These are phyloP conservation scores for Phalacrocorax pelagicus DNA, from an alignment of 2,113 vertebrate genomes.

Conservation along the genomic window DNA sequence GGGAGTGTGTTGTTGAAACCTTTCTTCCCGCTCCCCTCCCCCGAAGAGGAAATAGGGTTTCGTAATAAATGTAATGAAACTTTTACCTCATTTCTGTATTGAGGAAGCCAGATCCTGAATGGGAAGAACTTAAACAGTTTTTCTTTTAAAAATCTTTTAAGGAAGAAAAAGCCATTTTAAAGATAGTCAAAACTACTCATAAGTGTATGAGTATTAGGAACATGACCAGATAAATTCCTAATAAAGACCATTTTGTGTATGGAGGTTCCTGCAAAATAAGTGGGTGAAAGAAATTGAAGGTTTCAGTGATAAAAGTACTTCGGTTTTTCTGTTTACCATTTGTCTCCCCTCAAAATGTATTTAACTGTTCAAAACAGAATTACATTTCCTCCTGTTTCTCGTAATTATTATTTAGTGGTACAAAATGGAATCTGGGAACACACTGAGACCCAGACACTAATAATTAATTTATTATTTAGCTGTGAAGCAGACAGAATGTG, in stretches of 20 bases:
- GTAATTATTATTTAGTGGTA: background rate
- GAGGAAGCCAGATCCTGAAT: background rate
- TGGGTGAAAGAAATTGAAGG: background rate
- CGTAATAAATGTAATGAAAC: background rate
- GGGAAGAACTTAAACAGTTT: background rate
- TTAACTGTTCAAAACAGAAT: background rate
- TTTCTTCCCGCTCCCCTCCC: background rate
- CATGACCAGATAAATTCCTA: background rate
- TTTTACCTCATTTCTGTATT: background rate
- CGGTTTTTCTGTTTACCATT: background rate
- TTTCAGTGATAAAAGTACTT: background rate
- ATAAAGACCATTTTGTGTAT: background rate
- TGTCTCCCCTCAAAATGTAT: background rate
- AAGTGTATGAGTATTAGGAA: background rate
- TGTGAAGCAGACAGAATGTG: background rate
- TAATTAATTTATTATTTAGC: constrained; percentile 21
- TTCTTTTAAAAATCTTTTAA: background rate
- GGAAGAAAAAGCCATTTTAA: background rate
- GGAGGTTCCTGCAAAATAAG: background rate
- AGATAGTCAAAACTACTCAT: background rate
- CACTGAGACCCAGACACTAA: background rate
- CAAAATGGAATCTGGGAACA: background rate
- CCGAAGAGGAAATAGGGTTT: background rate
- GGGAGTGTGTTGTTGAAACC: background rate
- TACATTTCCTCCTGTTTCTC: background rate